Percentiles rank a stretch among this genome's conserved stretches.
Conservation (phyloP, 2,888 invertebrate species). For the Nemotelus pantherinus region DNA sequence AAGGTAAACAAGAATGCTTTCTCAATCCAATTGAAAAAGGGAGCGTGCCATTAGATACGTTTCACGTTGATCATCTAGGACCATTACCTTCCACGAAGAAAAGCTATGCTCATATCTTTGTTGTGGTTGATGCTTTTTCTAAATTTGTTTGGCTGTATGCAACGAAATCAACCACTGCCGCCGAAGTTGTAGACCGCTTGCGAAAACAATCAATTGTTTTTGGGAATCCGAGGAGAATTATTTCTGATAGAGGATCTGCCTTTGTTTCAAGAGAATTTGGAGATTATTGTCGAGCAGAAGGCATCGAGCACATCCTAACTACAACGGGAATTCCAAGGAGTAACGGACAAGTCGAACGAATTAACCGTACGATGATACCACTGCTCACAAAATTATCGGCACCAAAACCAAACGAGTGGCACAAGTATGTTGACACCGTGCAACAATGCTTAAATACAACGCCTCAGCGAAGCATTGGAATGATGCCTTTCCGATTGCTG, state of each 20-base stretch:
- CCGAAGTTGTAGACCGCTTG: constrained; percentile 57
- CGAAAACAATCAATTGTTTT: constrained; percentile 55
- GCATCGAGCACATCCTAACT: constrained; percentile 55
- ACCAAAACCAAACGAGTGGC: constrained; percentile 56
- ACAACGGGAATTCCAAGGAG: constrained; percentile 57
- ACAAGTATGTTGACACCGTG: constrained; percentile 45
- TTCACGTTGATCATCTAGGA: background rate
- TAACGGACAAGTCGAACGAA: constrained; percentile 59
- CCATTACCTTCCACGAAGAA: constrained; percentile 53
- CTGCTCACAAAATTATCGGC: constrained; percentile 44
- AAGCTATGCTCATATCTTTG: constrained; percentile 57
- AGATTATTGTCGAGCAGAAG: too few relatives aligned
- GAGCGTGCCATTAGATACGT: background rate
- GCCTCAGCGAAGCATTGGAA: background rate
- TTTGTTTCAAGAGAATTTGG: constrained; percentile 56
- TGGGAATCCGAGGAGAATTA: constrained; percentile 58
- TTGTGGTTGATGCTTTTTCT: constrained; percentile 57
- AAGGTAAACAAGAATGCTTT: constrained; percentile 58
- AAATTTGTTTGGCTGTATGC: constrained; percentile 60
- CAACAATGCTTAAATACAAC: background rate
- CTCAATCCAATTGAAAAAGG: constrained; percentile 43
- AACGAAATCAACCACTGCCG: constrained; percentile 53
- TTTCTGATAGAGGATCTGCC: constrained; percentile 59
- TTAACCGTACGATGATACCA: constrained; percentile 56
- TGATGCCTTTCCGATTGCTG: too few relatives aligned